phyloP scores from a whole-genome alignment of 2,888 invertebrate species.

The Apamea crenata region DNA sequence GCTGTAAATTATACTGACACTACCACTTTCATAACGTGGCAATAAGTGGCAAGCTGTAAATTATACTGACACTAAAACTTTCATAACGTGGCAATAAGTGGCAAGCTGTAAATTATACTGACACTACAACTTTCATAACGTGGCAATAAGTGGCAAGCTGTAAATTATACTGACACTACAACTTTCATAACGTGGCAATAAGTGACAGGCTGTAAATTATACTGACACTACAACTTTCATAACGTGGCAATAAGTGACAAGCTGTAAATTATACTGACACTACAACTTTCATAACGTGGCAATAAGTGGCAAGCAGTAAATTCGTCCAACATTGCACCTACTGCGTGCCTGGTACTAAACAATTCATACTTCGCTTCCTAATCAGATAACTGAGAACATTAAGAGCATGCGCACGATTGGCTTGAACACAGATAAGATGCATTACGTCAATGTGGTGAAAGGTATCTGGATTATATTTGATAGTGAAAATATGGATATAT shows the following conservation, averaged over 20 bases:
- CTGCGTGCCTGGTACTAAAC: conserved; percentile 12
- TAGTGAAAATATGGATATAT: conserved; percentile 32
- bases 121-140: neutral
- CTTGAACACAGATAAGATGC: conserved; percentile 25
- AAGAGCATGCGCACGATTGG: conserved; percentile 19
- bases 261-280: conserved; percentile 3
- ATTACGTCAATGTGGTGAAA: conserved; percentile 42
- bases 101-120: conserved; percentile 20
- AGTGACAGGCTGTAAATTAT: conserved; percentile 12
- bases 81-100: neutral
- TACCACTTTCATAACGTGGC: neutral
- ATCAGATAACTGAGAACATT: conserved; percentile 35
- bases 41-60: conserved; percentile 13
- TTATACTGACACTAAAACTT: conserved; percentile 1
- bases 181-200: neutral
- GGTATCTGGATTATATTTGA: conserved; percentile 32
- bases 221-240: neutral
- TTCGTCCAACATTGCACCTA: neutral
- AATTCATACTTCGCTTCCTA: conserved; percentile 33
- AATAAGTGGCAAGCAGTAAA: conserved; percentile 13
- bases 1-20: conserved; percentile 22
- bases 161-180: conserved; percentile 25
- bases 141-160: neutral
- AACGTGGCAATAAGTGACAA: neutral
- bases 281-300: neutral